phyloP scores from a whole-genome alignment of 2,113 vertebrate species.

The Mellivora capensis region DNA sequence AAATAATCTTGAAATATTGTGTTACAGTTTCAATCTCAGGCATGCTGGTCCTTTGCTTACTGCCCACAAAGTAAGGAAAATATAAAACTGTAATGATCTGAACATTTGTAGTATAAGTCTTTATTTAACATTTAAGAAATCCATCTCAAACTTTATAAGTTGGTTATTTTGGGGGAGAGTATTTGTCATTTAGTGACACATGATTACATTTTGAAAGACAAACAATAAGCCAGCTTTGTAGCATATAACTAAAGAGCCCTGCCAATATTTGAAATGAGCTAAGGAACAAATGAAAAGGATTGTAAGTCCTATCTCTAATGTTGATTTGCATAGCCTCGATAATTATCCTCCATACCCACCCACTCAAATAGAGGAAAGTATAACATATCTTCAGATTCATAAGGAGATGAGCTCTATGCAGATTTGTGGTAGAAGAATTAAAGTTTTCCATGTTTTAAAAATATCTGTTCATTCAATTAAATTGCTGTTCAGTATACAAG shows the following conservation, averaged over 20 bases:
- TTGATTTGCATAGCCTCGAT: neutral
- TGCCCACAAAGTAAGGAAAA: neutral
- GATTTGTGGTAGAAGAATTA: neutral
- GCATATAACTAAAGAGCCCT: neutral
- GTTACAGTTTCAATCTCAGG: neutral
- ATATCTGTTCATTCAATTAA: neutral
- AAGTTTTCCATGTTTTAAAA: neutral
- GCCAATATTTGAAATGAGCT: constrained; percentile 11
- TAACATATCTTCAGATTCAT: neutral
- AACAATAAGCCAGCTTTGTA: neutral
- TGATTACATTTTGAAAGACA: neutral
- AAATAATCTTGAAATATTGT: neutral
- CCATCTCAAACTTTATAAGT: neutral
- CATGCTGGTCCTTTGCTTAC: neutral
- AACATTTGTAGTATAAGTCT: neutral
- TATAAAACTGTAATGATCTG: neutral
- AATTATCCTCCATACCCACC: neutral
- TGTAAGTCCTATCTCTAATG: neutral
- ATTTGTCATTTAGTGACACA: neutral
- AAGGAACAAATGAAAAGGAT: neutral
- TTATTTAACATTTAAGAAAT: neutral
- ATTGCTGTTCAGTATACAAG: neutral
- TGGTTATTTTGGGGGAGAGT: neutral
- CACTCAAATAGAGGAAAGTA: neutral
- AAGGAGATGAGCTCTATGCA: neutral